Base-by-base conservation (phyloP, 2,113 vertebrate species). In the Apodemus sylvaticus region DNA sequence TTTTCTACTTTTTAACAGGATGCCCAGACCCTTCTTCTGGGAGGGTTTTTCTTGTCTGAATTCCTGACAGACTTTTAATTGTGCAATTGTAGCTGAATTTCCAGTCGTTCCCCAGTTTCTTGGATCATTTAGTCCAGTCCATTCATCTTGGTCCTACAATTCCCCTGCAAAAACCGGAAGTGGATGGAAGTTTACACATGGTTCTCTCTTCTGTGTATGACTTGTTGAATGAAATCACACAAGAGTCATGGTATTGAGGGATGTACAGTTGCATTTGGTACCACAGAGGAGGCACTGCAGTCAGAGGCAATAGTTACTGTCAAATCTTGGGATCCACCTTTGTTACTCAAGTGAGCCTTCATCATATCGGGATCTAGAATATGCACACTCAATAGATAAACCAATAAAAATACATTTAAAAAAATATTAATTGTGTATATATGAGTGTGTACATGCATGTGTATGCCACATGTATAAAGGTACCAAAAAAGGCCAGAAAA, bases 11-110 rank as follows among this genome's bases (percentile, higher is more conserved):
- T 95, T 26, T 92, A 94, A 90, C 51, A 83, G 78, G 48, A 94
- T 91, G 53, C 82, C 0, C 0, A 3, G 70, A 4, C 39, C 7
- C 64, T 42, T 58, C 36, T 31, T 3, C 0, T 12, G 29, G 74
- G 7, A n/a, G 29, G 5, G 7, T 19, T 70, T 70, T 87, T n/a
- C 14, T 94, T 83, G 20, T 91, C 34, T 78, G 76, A 66, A 20
- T 62, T 97, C 76, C 29, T 36, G 76, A 64, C 64, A n/a, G 64
- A 85, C 94, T 86, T 62, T 53, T 85, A 48, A 19, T 96, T 97
- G 83, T 92, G 58, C 17, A 36, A 26, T 74, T 87, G 26, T 29
- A 55, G 48, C 5, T n/a, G 87, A 93, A 68, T 55, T 86, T 92
- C 78, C 0, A 22, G 29, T 39, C 78, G 70, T 66, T 74, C 2